phyloP scores from a whole-genome alignment of 2,113 vertebrate genomes.

The Catharus bicknelli region DNA sequence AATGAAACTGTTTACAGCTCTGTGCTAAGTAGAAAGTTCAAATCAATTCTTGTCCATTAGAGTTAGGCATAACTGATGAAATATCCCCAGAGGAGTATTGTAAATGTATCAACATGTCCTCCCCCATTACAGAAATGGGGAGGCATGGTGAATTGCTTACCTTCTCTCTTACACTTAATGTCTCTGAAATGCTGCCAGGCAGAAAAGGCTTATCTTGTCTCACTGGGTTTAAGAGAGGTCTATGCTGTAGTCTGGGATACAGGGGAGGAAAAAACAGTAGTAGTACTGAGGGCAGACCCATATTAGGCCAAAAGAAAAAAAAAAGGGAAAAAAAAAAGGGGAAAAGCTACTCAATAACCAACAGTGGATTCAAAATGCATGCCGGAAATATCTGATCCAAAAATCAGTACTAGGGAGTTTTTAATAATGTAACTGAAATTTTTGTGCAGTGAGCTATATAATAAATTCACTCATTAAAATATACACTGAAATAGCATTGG shows the following conservation, averaged over 20 bases:
- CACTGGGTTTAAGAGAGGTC: conserved; percentile 65
- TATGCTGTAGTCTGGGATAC: conserved; percentile 53
- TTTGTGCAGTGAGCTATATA: conserved; percentile 56
- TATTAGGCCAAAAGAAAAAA: background rate
- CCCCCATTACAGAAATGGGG: conserved; percentile 81
- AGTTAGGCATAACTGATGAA: conserved; percentile 86
- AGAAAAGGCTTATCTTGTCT: conserved; percentile 75
- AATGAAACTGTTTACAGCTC: conserved; percentile 81
- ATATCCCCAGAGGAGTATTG: conserved; percentile 82
- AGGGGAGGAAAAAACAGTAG: background rate
- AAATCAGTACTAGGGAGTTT: conserved; percentile 15
- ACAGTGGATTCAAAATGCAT: conserved; percentile 25
- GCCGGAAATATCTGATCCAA: conserved; percentile 38
- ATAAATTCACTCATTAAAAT: conserved; percentile 53
- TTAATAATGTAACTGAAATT: conserved; percentile 42
- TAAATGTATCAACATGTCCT: conserved; percentile 84
- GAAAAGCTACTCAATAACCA: background rate
- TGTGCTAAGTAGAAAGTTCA: conserved; percentile 83
- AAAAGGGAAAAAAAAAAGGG: background rate
- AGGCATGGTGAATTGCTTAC: conserved; percentile 81
- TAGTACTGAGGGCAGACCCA: background rate
- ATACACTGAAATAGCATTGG: conserved; percentile 29
- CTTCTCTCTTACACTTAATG: conserved; percentile 83
- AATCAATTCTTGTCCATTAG: conserved; percentile 88
- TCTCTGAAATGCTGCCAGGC: conserved; percentile 77